Percentiles rank a stretch among this genome's conserved stretches.
Conservation (phyloP, 2,888 invertebrate genomes). For the Agonopterix alstromeriana region DNA sequence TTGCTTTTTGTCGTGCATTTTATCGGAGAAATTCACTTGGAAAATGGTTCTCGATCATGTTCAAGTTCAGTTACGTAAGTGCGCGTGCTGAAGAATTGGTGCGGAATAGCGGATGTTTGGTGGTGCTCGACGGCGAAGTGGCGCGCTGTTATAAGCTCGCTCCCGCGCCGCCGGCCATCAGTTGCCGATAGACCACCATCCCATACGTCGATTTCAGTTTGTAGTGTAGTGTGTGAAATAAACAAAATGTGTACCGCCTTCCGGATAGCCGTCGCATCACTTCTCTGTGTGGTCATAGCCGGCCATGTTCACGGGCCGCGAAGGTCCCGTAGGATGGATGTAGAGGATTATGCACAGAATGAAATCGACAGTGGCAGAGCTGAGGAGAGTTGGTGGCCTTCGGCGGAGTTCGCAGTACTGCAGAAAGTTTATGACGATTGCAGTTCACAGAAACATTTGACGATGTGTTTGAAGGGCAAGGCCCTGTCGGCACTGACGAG, state of each 20-base stretch:
- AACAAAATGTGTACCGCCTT: slow-evolving; percentile 62
- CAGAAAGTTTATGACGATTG: slow-evolving; percentile 80
- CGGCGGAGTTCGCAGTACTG: slow-evolving; percentile 76
- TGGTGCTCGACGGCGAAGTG: slow-evolving; percentile 68
- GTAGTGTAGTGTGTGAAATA: slow-evolving; percentile 57
- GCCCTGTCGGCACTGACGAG: slow-evolving; percentile 76
- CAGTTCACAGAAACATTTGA: slow-evolving; percentile 76
- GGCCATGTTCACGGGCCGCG: slow-evolving; percentile 62
- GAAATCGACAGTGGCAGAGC: slow-evolving; percentile 71
- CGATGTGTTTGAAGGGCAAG: slow-evolving; percentile 78
- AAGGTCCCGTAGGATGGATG: slow-evolving; percentile 63
- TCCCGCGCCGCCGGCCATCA: slow-evolving; percentile 57
- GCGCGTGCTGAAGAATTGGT: slow-evolving; percentile 73
- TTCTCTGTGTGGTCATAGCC: slow-evolving; percentile 58
- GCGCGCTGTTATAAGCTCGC: slow-evolving; percentile 72
- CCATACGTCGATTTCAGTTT: slow-evolving; percentile 55
- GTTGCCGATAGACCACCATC: slow-evolving; percentile 66
- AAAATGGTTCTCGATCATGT: slow-evolving; percentile 75
- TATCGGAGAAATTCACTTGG: slow-evolving; percentile 76
- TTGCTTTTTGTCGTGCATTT: slow-evolving; percentile 71
- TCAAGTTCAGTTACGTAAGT: slow-evolving; percentile 77
- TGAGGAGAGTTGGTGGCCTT: slow-evolving; percentile 72
- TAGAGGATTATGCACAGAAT: slow-evolving; percentile 58
- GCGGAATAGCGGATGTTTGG: slow-evolving; percentile 77
- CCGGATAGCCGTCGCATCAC: slow-evolving; percentile 64